Base-by-base conservation (phyloP, 2,888 invertebrate species). In the Parnassius orleans region DNA sequence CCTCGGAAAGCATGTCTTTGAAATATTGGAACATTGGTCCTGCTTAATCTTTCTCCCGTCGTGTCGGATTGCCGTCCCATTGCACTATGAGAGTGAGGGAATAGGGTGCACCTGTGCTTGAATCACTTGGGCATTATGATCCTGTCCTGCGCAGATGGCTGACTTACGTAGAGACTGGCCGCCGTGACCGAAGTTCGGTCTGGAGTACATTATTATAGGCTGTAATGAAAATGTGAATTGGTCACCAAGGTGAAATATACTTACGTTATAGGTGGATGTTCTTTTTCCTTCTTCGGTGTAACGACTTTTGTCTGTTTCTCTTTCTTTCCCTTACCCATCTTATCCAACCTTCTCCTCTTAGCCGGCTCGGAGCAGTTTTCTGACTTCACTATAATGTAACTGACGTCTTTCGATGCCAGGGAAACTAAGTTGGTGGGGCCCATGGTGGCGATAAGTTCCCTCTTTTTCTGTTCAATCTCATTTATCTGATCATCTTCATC, bases 351-450 rank as follows among this genome's bases (percentile, higher is more conserved):
- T 0, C 71, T 71, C 48, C 68, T 72, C 58, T 65, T 74, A 0
- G 54, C 19, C 0, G 60, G 69, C 14, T 64, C 65, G 0, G 69
- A 64, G 0, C 63, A 51, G 0, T 79, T 76, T 0, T 78, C 77
- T 0, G 78, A 66, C 64, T 87, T 87, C 2, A 90, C 81, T n/a
- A 92, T 87, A 44, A 91, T 87, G 61, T 90, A 91, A 65, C 85
- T 87, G 2, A 89, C 85, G n/a, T 90, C 85, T 0, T 84, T 77
- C 0, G 81, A 81, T 0, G 83, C 82, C 0, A 87, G 60, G 0
- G 73, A 77, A 64, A 75, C 79, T 0, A 87, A 70, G 42, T 73
- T 76, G 0, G 79, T 79, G 0, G 87, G 79, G 0, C 71, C 69
- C 78, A 87, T 80, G 0, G 79, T 71, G 0, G 81, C 77, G 0